phyloP scores from a whole-genome alignment of 2,888 invertebrate species.

The Epinotia nisella region DNA sequence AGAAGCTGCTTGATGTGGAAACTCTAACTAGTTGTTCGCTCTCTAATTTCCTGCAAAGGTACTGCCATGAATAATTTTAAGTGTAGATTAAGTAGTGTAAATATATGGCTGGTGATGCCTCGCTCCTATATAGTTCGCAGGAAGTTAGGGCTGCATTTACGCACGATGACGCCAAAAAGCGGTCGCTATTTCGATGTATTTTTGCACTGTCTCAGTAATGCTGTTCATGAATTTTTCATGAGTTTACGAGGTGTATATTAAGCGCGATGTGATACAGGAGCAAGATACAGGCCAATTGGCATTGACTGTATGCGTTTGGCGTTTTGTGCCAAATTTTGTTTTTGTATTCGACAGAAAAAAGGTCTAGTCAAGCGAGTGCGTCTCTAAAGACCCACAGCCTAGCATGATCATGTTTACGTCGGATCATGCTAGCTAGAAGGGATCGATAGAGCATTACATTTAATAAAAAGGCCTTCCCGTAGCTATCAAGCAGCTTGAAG shows the following conservation, averaged over 20 bases:
- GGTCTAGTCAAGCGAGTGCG: conserved; percentile 34
- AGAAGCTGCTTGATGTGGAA: conserved; percentile 73
- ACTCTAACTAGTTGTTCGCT: conserved; percentile 73
- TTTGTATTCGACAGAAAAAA: conserved; percentile 23
- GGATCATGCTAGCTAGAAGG: neutral
- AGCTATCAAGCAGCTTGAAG: conserved; percentile 54
- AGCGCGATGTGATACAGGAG: conserved; percentile 43
- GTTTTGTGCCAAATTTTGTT: conserved; percentile 31
- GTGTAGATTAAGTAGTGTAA: conserved; percentile 64
- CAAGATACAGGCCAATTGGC: conserved; percentile 33
- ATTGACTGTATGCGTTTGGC: conserved; percentile 38
- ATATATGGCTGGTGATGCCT: conserved; percentile 24
- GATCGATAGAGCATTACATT: conserved; percentile 52
- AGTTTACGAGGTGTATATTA: conserved; percentile 40
- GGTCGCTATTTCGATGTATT: conserved; percentile 40
- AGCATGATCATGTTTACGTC: too few species aligned
- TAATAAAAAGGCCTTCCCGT: conserved; percentile 44
- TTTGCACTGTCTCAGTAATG: conserved; percentile 42
- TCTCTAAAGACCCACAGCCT: conserved; percentile 8
- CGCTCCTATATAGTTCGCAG: conserved; percentile 35
- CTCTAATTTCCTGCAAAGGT: conserved; percentile 72
- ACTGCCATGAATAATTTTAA: conserved; percentile 74
- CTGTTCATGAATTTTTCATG: conserved; percentile 34
- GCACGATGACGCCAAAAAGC: conserved; percentile 34
- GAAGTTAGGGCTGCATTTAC: conserved; percentile 42